Evolutionary conservation across 2,888 invertebrate genomes (phyloP).

Genomic region (Willowsia nigromaculata): DNA sequence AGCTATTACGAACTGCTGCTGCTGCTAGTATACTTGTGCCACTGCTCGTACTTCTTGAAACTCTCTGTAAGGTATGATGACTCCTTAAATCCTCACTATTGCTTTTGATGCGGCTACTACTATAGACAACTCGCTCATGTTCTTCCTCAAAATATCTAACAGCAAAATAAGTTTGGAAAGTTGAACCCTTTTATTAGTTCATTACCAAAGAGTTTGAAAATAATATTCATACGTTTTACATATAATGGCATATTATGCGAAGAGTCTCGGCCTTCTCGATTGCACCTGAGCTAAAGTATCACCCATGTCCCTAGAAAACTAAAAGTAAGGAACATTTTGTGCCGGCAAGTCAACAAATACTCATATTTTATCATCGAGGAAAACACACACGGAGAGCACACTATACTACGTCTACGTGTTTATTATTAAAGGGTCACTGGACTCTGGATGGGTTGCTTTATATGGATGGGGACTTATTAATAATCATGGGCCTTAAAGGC

Average conservation of each 20-base stretch:
- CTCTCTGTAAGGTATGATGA: background rate
- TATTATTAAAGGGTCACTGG: background rate
- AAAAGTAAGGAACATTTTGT: no score
- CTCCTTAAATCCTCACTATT: conserved; percentile 8
- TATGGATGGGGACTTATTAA: background rate
- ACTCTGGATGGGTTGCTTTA: background rate
- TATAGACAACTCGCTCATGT: background rate
- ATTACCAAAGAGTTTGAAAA: conserved; percentile 28
- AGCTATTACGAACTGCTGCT: conserved; percentile 61
- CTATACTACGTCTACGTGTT: no score
- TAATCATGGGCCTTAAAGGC: background rate
- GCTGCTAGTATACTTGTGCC: background rate
- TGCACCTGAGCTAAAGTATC: no score
- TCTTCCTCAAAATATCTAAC: conserved; percentile 46
- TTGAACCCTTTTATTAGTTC: conserved; percentile 61
- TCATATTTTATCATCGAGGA: no score
- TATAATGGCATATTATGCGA: no score
- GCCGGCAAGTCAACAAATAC: no score
- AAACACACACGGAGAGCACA: no score
- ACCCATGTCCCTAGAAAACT: no score
- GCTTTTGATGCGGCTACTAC: background rate
- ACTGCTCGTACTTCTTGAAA: background rate
- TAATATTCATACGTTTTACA: no score
- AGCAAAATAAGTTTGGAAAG: conserved; percentile 57
- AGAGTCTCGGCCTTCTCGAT: no score